Evolutionary conservation across 2,113 vertebrate genomes (phyloP).

Genomic region (Eretmochelys imbricata): DNA sequence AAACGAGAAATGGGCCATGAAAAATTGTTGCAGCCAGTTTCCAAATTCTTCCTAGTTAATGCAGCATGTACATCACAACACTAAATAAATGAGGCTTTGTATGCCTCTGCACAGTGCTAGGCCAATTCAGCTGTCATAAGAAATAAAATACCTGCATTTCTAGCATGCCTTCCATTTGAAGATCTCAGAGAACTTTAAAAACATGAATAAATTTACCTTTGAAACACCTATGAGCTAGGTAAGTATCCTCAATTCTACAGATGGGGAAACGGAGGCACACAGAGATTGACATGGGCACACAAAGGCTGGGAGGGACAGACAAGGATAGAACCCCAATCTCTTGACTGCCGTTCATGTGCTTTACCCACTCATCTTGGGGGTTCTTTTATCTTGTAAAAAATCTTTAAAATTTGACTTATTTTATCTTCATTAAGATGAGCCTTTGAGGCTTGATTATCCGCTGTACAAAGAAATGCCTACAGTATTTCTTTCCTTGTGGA

Average conservation of each 20-base stretch:
- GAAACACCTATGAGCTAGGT: background rate
- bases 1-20: background rate
- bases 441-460: background rate
- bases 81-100: background rate
- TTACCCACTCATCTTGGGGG: background rate
- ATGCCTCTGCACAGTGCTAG: background rate
- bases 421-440: background rate
- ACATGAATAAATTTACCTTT: background rate
- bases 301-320: background rate
- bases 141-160: background rate
- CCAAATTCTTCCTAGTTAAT: background rate
- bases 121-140: background rate
- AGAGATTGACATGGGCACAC: background rate
- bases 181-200: background rate
- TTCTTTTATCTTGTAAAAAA: background rate
- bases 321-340: background rate
- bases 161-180: background rate
- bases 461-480: background rate
- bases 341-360: background rate
- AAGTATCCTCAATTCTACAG: background rate
- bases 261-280: background rate
- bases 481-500: background rate
- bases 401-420: background rate
- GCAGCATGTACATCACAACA: background rate
- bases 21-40: rapidly evolving